phyloP scores from a whole-genome alignment of 2,888 invertebrate species.

The Troides helena region DNA sequence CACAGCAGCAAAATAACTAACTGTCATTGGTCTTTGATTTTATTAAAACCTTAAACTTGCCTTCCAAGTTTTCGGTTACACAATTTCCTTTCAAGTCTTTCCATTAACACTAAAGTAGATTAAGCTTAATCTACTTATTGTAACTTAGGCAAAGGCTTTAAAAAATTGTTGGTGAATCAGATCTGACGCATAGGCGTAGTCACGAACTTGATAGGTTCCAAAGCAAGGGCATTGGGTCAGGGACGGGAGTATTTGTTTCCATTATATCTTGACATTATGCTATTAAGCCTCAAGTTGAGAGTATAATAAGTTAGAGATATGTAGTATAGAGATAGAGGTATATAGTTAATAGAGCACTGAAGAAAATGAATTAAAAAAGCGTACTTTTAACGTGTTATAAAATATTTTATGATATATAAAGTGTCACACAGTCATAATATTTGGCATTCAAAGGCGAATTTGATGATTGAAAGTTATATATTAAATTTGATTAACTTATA shows the following conservation, averaged over 20 bases:
- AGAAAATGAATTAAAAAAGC: background rate
- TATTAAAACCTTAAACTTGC: too few species aligned
- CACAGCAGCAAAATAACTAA: too few species aligned
- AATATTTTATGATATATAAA: background rate
- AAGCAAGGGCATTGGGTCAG: conserved; percentile 30
- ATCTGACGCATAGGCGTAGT: conserved; percentile 27
- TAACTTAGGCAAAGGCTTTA: conserved; percentile 3
- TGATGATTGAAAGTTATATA: background rate
- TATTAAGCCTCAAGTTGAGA: background rate
- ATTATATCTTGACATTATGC: conserved; percentile 4
- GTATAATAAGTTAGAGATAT: background rate
- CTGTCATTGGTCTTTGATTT: too few species aligned
- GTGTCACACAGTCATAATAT: background rate
- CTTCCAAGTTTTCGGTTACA: too few species aligned
- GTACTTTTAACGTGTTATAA: background rate
- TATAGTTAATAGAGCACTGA: too few species aligned
- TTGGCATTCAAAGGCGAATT: background rate
- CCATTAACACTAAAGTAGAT: background rate
- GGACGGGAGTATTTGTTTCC: conserved; percentile 21
- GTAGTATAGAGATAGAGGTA: too few species aligned
- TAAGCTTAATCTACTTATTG: background rate
- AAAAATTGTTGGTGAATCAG: conserved; percentile 25
- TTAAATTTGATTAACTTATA: conserved; percentile 5
- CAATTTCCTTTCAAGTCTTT: background rate
- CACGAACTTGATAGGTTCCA: conserved; percentile 23